phyloP scores from a whole-genome alignment of 2,888 invertebrate species.

The Miltochrista miniata region DNA sequence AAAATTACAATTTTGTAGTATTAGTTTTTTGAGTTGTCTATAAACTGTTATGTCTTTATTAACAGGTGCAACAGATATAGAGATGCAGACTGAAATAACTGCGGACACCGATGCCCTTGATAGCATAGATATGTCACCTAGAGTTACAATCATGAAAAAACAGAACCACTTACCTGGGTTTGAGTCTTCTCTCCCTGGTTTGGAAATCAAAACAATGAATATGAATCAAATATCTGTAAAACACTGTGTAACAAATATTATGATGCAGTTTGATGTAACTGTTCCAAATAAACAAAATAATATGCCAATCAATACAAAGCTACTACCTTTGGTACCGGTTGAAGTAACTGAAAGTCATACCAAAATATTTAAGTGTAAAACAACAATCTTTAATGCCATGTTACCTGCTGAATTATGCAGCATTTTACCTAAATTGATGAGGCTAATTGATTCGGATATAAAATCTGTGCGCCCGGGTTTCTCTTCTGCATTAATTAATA shows the following conservation, averaged over 20 bases:
- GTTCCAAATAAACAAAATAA: constrained; percentile 36
- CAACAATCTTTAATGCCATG: constrained; percentile 59
- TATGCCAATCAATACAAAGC: constrained; percentile 25
- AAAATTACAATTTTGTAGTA: neutral
- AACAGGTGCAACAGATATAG: constrained; percentile 40
- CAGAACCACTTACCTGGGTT: constrained; percentile 51
- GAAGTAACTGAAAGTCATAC: constrained; percentile 45
- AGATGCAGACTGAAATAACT: constrained; percentile 44
- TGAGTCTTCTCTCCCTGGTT: constrained; percentile 44
- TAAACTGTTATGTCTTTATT: neutral
- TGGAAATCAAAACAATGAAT: constrained; percentile 58
- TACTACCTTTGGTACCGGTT: constrained; percentile 49
- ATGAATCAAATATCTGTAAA: constrained; percentile 61
- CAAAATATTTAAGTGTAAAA: constrained; percentile 63
- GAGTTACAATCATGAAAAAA: constrained; percentile 20
- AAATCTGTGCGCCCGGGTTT: constrained; percentile 8
- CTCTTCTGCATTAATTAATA: constrained; percentile 26
- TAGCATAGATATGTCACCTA: constrained; percentile 15
- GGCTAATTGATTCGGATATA: constrained; percentile 40
- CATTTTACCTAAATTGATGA: constrained; percentile 63
- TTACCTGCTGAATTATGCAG: constrained; percentile 72
- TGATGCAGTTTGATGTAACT: constrained; percentile 67
- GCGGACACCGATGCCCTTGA: constrained; percentile 2
- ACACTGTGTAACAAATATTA: constrained; percentile 60
- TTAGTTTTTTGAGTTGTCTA: neutral